phyloP scores from a whole-genome alignment of 2,797 vertebrate genomes.

The Enteromius paludinosus region DNA sequence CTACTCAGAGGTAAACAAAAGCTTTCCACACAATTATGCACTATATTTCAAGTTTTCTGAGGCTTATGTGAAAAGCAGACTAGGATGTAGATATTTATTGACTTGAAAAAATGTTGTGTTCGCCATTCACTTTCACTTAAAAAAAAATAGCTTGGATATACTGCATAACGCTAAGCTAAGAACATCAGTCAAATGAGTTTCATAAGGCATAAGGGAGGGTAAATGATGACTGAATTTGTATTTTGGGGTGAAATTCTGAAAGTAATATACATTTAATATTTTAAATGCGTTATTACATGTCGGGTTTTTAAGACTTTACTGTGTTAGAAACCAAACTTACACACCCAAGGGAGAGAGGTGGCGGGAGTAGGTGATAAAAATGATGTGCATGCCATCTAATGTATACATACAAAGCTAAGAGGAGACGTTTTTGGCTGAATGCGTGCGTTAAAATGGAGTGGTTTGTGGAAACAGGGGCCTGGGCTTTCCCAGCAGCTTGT shows the following conservation, averaged over 20 bases:
- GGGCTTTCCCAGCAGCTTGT: conserved; percentile 52
- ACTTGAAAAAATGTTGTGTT: background rate
- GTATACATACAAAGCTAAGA: conserved; percentile 16
- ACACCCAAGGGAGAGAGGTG: conserved; percentile 2
- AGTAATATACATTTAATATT: background rate
- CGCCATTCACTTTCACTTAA: background rate
- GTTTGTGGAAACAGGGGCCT: conserved; percentile 48
- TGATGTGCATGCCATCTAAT: conserved; percentile 4
- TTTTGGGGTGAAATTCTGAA: background rate
- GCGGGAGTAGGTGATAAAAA: conserved; percentile 18
- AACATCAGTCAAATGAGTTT: background rate
- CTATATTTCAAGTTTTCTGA: background rate
- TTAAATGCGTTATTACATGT: background rate
- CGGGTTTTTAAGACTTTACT: background rate
- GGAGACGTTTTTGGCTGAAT: conserved; percentile 39
- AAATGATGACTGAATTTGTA: background rate
- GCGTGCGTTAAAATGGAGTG: conserved; percentile 35
- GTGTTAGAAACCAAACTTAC: conserved; percentile 3
- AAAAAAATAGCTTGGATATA: background rate
- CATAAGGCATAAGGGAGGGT: background rate
- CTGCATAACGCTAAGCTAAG: background rate
- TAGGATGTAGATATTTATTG: background rate
- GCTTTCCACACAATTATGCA: background rate
- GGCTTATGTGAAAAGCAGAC: background rate
- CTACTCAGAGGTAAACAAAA: background rate